Percentiles rank a stretch among this genome's conserved stretches.
phyloP scores from a whole-genome alignment of 2,113 vertebrate species.

The Cyrtonyx montezumae region DNA sequence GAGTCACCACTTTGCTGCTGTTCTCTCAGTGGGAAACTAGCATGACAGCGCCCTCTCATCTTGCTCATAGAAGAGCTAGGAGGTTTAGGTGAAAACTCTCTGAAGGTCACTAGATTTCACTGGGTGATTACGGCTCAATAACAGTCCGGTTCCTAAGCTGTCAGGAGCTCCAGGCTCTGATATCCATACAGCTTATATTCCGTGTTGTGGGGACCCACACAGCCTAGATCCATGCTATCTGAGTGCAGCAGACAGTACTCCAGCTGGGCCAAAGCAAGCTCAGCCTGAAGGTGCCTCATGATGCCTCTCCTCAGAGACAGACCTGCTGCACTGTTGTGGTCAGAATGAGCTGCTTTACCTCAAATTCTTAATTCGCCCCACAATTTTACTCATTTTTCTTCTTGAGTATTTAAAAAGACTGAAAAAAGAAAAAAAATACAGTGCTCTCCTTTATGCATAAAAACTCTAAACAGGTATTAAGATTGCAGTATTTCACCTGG shows the following conservation, averaged over 20 bases:
- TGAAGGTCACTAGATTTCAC: background rate
- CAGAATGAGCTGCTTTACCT: background rate
- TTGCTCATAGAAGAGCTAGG: background rate
- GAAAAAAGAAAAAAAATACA: background rate
- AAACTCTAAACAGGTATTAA: background rate
- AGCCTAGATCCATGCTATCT: fast-evolving
- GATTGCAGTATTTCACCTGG: background rate
- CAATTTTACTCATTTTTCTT: background rate
- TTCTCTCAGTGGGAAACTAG: background rate
- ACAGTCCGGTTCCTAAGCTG: background rate
- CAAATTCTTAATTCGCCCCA: background rate
- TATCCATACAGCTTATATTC: background rate
- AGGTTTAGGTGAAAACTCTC: background rate
- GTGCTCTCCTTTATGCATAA: background rate
- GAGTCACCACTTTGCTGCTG: background rate
- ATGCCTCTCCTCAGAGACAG: background rate
- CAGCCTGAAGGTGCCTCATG: background rate
- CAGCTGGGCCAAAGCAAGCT: background rate
- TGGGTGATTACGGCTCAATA: background rate
- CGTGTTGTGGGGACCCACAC: fast-evolving
- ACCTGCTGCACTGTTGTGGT: background rate
- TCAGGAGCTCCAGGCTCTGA: background rate
- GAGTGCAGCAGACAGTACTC: background rate
- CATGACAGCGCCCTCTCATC: background rate
- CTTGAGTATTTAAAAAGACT: background rate